Percentiles rank a stretch among this genome's conserved stretches.
phyloP scores from a whole-genome alignment of 1,140 invertebrate genomes.

The Rhagoletis pomonella region DNA sequence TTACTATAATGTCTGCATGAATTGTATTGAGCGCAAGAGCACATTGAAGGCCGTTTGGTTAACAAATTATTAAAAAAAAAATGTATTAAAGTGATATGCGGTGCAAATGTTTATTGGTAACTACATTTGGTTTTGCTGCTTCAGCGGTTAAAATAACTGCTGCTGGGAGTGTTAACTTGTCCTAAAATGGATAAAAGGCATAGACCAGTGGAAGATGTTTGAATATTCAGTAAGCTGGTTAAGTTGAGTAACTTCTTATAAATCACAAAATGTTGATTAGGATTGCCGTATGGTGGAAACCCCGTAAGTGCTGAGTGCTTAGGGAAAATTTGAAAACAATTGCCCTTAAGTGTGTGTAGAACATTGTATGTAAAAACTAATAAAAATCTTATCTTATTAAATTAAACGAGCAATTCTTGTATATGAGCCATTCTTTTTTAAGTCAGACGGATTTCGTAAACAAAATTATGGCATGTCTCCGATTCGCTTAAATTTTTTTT shows the following conservation, averaged over 20 bases:
- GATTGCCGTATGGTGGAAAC: not conserved
- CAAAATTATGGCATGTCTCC: too few species aligned
- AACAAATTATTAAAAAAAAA: not conserved
- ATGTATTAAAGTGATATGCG: not conserved
- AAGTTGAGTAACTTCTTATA: conserved; percentile 33
- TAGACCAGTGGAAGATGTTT: not conserved
- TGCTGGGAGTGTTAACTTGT: conserved; percentile 42
- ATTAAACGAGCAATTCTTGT: too few species aligned
- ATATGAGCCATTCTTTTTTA: too few species aligned
- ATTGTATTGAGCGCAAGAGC: not conserved
- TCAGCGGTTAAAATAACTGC: not conserved
- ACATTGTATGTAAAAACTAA: too few species aligned
- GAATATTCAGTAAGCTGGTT: not conserved
- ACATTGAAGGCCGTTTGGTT: conserved; percentile 45
- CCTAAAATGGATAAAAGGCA: conserved; percentile 13
- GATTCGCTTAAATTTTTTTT: too few species aligned
- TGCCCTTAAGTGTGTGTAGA: too few species aligned
- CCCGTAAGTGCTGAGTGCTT: too few species aligned
- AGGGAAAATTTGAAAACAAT: too few species aligned
- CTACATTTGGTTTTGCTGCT: not conserved
- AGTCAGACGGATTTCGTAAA: too few species aligned
- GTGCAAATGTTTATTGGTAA: not conserved
- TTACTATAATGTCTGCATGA: not conserved
- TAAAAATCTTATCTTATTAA: too few species aligned
- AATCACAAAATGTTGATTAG: not conserved